Conservation (phyloP, 2,797 vertebrate genomes). For the Tadarida brasiliensis region DNA sequence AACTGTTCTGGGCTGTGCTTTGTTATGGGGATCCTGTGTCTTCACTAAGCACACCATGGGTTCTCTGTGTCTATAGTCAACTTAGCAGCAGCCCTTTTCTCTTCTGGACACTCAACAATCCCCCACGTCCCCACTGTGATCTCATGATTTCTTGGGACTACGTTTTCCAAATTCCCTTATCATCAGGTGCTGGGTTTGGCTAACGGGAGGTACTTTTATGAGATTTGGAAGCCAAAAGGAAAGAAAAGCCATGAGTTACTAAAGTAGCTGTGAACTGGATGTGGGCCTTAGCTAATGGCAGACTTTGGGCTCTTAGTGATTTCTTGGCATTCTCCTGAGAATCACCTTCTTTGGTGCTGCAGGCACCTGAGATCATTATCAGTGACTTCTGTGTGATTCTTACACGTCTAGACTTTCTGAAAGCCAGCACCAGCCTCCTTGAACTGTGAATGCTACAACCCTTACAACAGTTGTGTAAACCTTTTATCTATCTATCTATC, state of each 20-base stretch:
- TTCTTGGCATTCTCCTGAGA: neutral
- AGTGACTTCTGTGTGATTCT: neutral
- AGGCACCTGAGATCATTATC: neutral
- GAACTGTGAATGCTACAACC: neutral
- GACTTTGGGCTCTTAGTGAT: neutral
- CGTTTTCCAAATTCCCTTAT: neutral
- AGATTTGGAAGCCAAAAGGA: neutral
- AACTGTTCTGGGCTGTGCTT: neutral
- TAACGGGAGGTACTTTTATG: neutral
- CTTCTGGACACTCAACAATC: neutral
- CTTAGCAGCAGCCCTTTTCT: neutral
- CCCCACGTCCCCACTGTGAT: neutral
- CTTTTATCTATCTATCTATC: neutral
- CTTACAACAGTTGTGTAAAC: neutral
- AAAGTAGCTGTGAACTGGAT: neutral
- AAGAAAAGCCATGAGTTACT: neutral
- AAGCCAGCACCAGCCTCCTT: neutral
- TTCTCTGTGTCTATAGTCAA: neutral
- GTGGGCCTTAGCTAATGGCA: neutral
- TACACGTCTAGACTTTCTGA: constrained; percentile 9
- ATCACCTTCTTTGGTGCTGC: neutral
- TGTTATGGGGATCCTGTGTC: neutral
- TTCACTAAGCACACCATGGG: neutral
- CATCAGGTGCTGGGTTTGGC: neutral
- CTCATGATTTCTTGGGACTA: neutral